Evolutionary conservation across 2,888 invertebrate species (phyloP), one percentile per base, ranked within the genome.

Genomic region (Chaitophorus viminalis): DNA sequence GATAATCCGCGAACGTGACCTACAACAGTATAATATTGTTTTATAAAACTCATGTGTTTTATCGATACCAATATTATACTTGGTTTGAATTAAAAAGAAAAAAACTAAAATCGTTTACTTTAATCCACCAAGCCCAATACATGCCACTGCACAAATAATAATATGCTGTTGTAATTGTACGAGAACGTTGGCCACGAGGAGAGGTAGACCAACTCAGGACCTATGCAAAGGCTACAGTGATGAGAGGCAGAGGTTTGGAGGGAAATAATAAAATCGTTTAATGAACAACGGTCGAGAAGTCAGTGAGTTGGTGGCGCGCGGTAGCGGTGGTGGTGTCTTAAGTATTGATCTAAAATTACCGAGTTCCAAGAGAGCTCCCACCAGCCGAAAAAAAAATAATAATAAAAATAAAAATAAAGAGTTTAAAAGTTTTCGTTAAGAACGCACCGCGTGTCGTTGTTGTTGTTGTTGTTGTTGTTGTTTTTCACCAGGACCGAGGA

Each of bases 401-500:
- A 65, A 79, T 79, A n/a, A 79, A 2, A 25, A 60, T 60, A 36
- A 52, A 60, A 54, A 60, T 33, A 54, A 74, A 75, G 60, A 74
- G 83, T 75, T 74, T 54, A 83, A 82, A 83, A 83, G 83, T 83
- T 60, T 75, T 75, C 60, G 5, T 18, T 75, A 36, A 83, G 52
- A 83, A 81, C 74, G 54, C 33, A 33, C 70, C 31, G 82, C 74
- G 74, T 39, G 79, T 79, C 36, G 65, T 81, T 60, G 31, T 52
- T 54, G 29, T 31, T 18, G 52, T n/a, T n/a, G n/a, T n/a, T n/a
- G n/a, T n/a, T n/a, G n/a, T n/a, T n/a, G n/a, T 52, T 79, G 79
- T 79, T 78, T 54, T 8, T 46, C 33, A 14, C 25, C 29, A 14
- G 46, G 25, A n/a, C 76, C n/a, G 18, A 25, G 17, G 52, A 39